These are phyloP conservation scores for Aphaenogaster floridana DNA, from an alignment of 1,140 invertebrate genomes.

Conservation along the genomic window DNA sequence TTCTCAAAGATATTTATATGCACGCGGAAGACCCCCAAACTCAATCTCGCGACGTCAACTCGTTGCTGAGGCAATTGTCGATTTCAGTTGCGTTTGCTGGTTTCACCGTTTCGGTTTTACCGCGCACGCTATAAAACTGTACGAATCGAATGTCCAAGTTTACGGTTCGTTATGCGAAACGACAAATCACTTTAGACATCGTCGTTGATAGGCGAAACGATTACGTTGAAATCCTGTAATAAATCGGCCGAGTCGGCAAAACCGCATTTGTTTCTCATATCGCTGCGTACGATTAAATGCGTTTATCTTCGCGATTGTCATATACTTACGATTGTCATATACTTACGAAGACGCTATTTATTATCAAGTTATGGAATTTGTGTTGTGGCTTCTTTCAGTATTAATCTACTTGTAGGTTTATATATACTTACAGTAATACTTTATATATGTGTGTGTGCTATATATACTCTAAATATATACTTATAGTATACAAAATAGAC, in stretches of 20 bases:
- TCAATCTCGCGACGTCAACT: neutral
- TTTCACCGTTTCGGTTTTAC: slow-evolving; percentile 8
- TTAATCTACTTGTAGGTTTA: neutral
- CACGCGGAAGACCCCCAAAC: slow-evolving; percentile 20
- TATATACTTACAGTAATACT: too few species aligned
- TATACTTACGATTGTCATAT: neutral
- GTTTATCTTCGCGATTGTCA: neutral
- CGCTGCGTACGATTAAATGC: slow-evolving; percentile 22
- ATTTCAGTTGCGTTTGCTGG: neutral
- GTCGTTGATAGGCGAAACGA: slow-evolving; percentile 30
- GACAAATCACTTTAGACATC: slow-evolving; percentile 32
- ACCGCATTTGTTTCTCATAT: slow-evolving; percentile 8
- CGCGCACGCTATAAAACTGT: slow-evolving; percentile 1
- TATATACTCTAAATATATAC: too few species aligned
- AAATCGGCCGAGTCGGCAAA: slow-evolving; percentile 7
- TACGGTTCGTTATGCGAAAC: slow-evolving; percentile 23
- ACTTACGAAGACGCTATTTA: neutral
- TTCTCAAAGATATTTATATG: slow-evolving; percentile 37
- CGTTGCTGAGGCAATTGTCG: neutral
- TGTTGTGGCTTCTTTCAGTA: neutral
- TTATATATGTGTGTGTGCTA: too few species aligned
- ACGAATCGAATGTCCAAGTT: slow-evolving; percentile 42
- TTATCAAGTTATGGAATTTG: neutral
- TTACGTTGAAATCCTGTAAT: slow-evolving; percentile 39
- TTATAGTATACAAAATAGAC: too few species aligned